Evolutionary conservation across 2,113 vertebrate genomes (phyloP), one percentile per base, ranked within the genome.

Genomic region (Urocitellus parryii): DNA sequence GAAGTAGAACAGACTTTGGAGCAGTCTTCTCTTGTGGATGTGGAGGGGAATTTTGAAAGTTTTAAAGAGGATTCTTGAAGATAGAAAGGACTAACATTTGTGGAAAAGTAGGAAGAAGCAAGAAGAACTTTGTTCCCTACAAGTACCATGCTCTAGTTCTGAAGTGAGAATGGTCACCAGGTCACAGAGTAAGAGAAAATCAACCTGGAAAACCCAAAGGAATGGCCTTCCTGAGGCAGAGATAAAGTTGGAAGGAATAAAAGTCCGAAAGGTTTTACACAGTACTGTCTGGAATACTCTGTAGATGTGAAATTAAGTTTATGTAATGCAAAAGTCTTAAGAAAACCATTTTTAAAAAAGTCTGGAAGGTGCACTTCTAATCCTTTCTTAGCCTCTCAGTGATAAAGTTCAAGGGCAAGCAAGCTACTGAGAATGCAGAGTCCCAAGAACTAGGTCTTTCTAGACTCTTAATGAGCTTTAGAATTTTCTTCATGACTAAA

Each of bases 281-380:
- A 94, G 77, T n/a, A 56, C 32, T 87, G 29, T 73, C 58, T 90
- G 42, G 42, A 93, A 95, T 85, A 78, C 45, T 96, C 79, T 63
- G 56, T 51, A 93, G 92, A 95, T 85, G 79, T 80, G 34, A 91
- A 97, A 97, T 88, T 90, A 81, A 91, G 93, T 86, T 94, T 96
- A 91, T 95, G 34, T 63, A 94, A 95, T 76, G 37, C 5, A 82
- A 78, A 92, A 70, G 74, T 94, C 24, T 84, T 87, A 94, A 79
- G 81, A 87, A 96, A 96, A 68, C 51, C 78, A 65, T 97, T 82
- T 96, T 92, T 95, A 48, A 51, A 51, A 51, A 51, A 51, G 48
- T 51, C 10, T 51, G 6, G 11, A 51, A 93, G 65, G 12, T 48
- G 13, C 2, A 65, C 37, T 76, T 39, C 22, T 32, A 65, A 83